phyloP scores from a whole-genome alignment of 2,797 vertebrate genomes.

The Monodelphis domestica region DNA sequence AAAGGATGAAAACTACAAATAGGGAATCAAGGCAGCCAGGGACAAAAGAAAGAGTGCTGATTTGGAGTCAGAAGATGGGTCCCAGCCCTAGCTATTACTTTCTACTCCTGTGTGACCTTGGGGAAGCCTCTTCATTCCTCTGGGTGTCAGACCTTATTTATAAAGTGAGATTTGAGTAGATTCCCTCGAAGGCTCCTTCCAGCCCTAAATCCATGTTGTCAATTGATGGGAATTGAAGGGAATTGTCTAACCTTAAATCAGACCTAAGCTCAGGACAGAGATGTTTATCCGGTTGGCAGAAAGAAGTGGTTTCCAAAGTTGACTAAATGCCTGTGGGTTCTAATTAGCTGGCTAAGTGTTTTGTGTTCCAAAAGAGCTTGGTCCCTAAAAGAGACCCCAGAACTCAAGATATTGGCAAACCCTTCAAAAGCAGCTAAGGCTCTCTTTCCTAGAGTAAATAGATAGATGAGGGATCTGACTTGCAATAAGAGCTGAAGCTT shows the following conservation, averaged over 20 bases:
- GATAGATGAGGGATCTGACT: not conserved
- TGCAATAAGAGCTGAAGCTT: not conserved
- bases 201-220: not conserved
- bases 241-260: not conserved
- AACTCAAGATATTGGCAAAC: not conserved
- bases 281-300: not conserved
- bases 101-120: no score
- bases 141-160: no score
- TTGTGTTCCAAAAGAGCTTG: not conserved
- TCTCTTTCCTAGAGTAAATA: not conserved
- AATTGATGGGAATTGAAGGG: not conserved
- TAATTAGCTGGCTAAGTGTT: not conserved
- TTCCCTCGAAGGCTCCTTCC: not conserved
- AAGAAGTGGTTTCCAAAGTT: not conserved
- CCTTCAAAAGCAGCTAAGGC: not conserved
- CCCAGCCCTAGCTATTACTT: no score
- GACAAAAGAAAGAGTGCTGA: no score
- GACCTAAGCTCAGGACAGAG: not conserved
- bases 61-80: no score
- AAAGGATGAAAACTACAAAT: no score
- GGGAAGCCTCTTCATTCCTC: no score
- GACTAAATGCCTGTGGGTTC: not conserved
- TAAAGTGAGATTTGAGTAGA: not conserved
- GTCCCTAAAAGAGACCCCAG: not conserved
- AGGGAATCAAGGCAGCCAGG: no score